Evolutionary conservation across 2,797 vertebrate genomes (phyloP), one percentile per base, ranked within the genome.

Genomic region (Tragelaphus oryx): DNA sequence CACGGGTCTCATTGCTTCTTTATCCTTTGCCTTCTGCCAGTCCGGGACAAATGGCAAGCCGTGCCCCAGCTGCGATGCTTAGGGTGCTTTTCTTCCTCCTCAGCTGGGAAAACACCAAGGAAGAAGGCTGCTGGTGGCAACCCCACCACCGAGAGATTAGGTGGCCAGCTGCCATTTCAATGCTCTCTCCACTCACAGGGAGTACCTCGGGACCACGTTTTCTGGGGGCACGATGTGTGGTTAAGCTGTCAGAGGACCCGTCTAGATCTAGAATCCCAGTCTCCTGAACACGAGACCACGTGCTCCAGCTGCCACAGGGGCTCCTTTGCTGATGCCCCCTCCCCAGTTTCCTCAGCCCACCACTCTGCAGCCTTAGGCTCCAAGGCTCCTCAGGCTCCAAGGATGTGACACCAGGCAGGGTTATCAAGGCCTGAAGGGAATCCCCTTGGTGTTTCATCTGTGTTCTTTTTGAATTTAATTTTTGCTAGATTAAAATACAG

Each of bases 121-220:
- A 6, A 37, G 5, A 68, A 68, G 65, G 33, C 65, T 68, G 33
- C 65, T 22, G 18, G 5, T 22, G 10, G 65, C 65, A 37, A 37
- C 9, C 65, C 33, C 65, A 68, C 18, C 65, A 22, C 65, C 1
- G 0, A 37, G 33, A 22, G 18, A 33, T 4, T 10, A 20, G 62
- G 5, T 37, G 33, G 10, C 65, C 33, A 6, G 65, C 65, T 68
- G 65, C 18, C 18, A 0, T 22, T 37, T 37, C 33, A 37, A 22
- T 0, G 3, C 4, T 22, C 9, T 68, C 65, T 68, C 17, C 1
- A 5, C 65, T 33, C 18, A 37, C 10, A 3, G 10, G 3, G 18
- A 68, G 9, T 33, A 22, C 33, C 16, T 18, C n/a, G 8, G 62
- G 8, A 65, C n/a, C n/a, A 3, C 0, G 20, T 22, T 6, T 68